Conservation (phyloP, 2,888 invertebrate species). For the Aporophyla lueneburgensis region DNA sequence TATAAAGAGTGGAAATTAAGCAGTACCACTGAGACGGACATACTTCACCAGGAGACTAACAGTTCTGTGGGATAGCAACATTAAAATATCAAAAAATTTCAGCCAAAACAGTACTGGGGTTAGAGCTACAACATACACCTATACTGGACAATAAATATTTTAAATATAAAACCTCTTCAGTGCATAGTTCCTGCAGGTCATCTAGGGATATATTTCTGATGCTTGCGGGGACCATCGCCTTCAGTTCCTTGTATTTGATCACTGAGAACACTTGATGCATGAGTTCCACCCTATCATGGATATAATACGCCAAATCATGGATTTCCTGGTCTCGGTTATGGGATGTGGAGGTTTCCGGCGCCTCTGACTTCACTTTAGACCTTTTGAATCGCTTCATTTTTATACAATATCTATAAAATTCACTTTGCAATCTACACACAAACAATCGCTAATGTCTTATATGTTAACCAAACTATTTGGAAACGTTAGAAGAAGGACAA, state of each 20-base stretch:
- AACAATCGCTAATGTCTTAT: not conserved
- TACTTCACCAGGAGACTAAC: not conserved
- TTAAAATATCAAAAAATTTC: not conserved
- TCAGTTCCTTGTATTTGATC: slow-evolving; percentile 90
- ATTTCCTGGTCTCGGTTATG: slow-evolving; percentile 75
- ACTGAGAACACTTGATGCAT: slow-evolving; percentile 91
- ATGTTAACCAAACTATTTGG: not conserved
- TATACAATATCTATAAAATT: not conserved
- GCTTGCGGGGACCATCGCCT: slow-evolving; percentile 90
- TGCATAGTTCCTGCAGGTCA: slow-evolving; percentile 91
- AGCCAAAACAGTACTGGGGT: not conserved
- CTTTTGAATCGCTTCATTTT: slow-evolving; percentile 66
- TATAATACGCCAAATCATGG: slow-evolving; percentile 90
- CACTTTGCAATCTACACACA: slow-evolving; percentile 2
- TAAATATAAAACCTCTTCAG: slow-evolving; percentile 86
- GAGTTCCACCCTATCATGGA: slow-evolving; percentile 91
- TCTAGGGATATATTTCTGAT: slow-evolving; percentile 84
- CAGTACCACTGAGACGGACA: not conserved
- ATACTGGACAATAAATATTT: not conserved
- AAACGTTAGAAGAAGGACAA: not conserved
- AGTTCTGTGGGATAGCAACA: not conserved
- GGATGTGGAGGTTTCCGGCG: slow-evolving; percentile 74
- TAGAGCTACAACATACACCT: not conserved
- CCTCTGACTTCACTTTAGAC: slow-evolving; percentile 83
- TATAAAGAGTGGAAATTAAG: not conserved